These are phyloP conservation scores for Limenitis arthemis DNA, from an alignment of 2,888 invertebrate genomes.

Conservation along the genomic window DNA sequence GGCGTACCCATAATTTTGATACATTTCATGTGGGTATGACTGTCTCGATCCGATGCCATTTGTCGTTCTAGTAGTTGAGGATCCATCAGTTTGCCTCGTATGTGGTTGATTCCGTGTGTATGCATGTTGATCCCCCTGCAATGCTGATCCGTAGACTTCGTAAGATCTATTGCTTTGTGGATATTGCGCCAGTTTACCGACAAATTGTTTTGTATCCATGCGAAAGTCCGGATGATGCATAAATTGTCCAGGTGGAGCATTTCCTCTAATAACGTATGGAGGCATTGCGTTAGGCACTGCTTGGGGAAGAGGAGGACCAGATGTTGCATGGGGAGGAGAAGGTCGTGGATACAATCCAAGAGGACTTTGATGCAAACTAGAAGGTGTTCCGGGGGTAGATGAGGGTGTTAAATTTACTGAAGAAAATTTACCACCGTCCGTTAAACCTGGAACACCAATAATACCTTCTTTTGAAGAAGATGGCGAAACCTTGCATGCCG, in stretches of 20 bases:
- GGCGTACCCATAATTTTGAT: conserved; percentile 68
- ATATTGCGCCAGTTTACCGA: conserved; percentile 59
- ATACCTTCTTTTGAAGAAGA: conserved; percentile 70
- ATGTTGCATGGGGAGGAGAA: conserved; percentile 78
- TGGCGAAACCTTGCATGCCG: conserved; percentile 65
- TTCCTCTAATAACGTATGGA: conserved; percentile 71
- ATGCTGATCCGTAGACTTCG: conserved; percentile 46
- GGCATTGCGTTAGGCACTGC: conserved; percentile 73
- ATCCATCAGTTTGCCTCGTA: conserved; percentile 47
- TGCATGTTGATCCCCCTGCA: conserved; percentile 60
- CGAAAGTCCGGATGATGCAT: conserved; percentile 68
- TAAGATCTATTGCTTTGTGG: conserved; percentile 59
- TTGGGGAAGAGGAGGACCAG: conserved; percentile 72
- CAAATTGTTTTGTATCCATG: conserved; percentile 64
- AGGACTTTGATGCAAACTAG: conserved; percentile 75
- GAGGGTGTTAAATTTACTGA: conserved; percentile 76
- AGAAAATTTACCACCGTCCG: conserved; percentile 73
- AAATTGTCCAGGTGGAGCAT: conserved; percentile 62
- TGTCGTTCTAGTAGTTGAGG: conserved; percentile 47
- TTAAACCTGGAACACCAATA: conserved; percentile 52
- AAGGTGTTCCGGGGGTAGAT: conserved; percentile 75
- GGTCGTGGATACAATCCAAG: conserved; percentile 77
- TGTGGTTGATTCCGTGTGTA: conserved; percentile 60
- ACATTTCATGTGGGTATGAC: conserved; percentile 63
- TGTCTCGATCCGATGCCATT: conserved; percentile 57